Percentiles rank a stretch among this genome's conserved stretches.
phyloP scores from a whole-genome alignment of 2,888 invertebrate species.

The Drosophila flavopinicola region DNA sequence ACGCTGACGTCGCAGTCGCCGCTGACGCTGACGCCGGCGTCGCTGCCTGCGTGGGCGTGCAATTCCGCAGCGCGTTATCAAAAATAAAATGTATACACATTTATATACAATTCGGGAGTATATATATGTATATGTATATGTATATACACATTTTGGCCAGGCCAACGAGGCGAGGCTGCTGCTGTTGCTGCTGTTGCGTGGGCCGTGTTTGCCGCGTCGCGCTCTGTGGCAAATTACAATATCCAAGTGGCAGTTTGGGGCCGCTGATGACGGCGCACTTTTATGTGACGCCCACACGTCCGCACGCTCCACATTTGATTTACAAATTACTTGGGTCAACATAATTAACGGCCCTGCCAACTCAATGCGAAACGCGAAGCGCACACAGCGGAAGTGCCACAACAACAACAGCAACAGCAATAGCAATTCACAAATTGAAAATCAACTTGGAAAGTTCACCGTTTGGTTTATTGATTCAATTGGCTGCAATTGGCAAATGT shows the following conservation, averaged over 20 bases:
- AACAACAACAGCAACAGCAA: slow-evolving; percentile 6
- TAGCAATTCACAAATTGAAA: slow-evolving; percentile 47
- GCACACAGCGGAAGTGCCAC: slow-evolving; percentile 58
- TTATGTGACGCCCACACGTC: slow-evolving; percentile 48
- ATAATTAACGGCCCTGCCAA: slow-evolving; percentile 67
- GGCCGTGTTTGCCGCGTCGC: no score
- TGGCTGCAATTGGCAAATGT: slow-evolving; percentile 64
- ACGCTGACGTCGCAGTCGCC: slow-evolving; percentile 25
- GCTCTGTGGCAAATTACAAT: slow-evolving; percentile 61
- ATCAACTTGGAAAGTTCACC: slow-evolving; percentile 48
- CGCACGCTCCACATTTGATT: slow-evolving; percentile 57
- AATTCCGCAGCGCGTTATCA: slow-evolving; percentile 71
- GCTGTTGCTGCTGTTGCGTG: slow-evolving; percentile 53
- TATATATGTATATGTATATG: background rate
- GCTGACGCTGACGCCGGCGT: slow-evolving; percentile 25
- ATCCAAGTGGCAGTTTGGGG: slow-evolving; percentile 47
- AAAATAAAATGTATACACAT: slow-evolving; percentile 63
- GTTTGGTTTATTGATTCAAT: slow-evolving; percentile 71
- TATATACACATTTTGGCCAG: slow-evolving; percentile 44
- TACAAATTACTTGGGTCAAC: slow-evolving; percentile 69
- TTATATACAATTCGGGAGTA: slow-evolving; percentile 25
- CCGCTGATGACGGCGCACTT: slow-evolving; percentile 59
- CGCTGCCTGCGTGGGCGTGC: slow-evolving; percentile 66
- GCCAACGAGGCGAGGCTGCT: slow-evolving; percentile 42
- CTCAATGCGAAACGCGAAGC: slow-evolving; percentile 31